Evolutionary conservation across 2,888 invertebrate genomes (phyloP).

Genomic region (Magallana nippona): DNA sequence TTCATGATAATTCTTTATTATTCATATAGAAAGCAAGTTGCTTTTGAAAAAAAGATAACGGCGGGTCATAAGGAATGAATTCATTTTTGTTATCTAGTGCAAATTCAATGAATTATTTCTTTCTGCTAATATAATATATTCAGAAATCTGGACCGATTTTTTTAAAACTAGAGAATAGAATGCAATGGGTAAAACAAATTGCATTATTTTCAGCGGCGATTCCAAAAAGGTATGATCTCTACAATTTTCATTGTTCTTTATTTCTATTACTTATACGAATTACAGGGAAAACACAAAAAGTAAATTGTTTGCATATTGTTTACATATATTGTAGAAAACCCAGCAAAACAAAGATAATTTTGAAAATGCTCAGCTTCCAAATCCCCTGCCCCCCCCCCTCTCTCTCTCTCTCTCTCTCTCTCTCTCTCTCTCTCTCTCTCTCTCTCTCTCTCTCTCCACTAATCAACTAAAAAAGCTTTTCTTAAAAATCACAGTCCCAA

Average conservation of each 20-base stretch:
- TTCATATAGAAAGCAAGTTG: not conserved
- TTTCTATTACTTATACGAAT: not conserved
- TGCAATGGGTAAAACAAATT: not conserved
- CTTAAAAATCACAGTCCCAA: too few species aligned
- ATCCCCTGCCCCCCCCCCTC: not conserved
- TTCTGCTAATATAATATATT: not conserved
- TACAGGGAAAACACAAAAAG: too few species aligned
- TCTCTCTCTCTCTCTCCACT: too few species aligned
- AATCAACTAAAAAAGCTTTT: too few species aligned
- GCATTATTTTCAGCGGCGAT: not conserved
- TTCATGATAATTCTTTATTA: not conserved
- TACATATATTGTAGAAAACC: too few species aligned
- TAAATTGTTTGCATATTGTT: too few species aligned
- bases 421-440: too few species aligned
- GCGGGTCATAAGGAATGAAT: constrained; percentile 1
- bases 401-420: too few species aligned
- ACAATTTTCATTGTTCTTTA: not conserved
- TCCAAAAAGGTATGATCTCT: not conserved
- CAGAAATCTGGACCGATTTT: not conserved
- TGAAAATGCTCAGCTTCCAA: not conserved
- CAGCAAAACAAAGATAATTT: too few species aligned
- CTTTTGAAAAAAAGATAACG: not conserved
- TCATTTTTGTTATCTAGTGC: not conserved
- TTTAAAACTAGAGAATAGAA: not conserved
- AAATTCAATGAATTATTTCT: constrained; percentile 7